Evolutionary conservation across 2,888 invertebrate genomes (phyloP), one percentile per base, ranked within the genome.

Genomic region (Pedicia rivosa): DNA sequence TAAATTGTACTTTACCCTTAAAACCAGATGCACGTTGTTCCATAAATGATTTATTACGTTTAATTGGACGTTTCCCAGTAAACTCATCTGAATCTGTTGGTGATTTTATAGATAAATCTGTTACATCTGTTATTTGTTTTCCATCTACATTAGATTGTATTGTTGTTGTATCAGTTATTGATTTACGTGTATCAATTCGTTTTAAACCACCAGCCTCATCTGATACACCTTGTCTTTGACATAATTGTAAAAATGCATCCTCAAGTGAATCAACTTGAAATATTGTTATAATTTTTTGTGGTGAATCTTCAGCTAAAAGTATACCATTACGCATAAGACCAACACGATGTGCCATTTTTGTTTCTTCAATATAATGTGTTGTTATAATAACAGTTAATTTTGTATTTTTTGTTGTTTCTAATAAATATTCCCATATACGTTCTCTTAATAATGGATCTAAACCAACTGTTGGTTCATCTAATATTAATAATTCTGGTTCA

Each of bases 401-500:
- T 30, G 71, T 67, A 46, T 68, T 68, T 43, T 69, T 63, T 1
- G 87, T 75, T 38, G 84, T 65, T 41, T 78, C 74, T 4, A 78
- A 68, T 37, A 92, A 64, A 58, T 83, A 79, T 42, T 80, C 72
- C 92, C 92, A 92, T 51, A 92, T 91, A 51, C 90, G 74, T 57
- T 83, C 80, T 56, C 87, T 68, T 37, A 92, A 62, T 43, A 91
- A 70, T 1, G 91, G 91, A 64, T 92, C 92, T 40, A 92, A 67
- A 0, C 91, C 92, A n/a, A 90, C 91, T 0, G 91, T 92, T 0
- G 91, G 91, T 54, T 92, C 92, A 52, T 92, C 92, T 48, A 92
- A 60, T 41, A 92, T 88, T 19, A 92, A 64, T 20, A 92, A 59
- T 55, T 88, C 82, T 0, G 92, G 91, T 46, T 79, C 80, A 52